Evolutionary conservation across 1,140 invertebrate species (phyloP), one percentile per base, ranked within the genome.

Genomic region (Nilaparvata lugens): DNA sequence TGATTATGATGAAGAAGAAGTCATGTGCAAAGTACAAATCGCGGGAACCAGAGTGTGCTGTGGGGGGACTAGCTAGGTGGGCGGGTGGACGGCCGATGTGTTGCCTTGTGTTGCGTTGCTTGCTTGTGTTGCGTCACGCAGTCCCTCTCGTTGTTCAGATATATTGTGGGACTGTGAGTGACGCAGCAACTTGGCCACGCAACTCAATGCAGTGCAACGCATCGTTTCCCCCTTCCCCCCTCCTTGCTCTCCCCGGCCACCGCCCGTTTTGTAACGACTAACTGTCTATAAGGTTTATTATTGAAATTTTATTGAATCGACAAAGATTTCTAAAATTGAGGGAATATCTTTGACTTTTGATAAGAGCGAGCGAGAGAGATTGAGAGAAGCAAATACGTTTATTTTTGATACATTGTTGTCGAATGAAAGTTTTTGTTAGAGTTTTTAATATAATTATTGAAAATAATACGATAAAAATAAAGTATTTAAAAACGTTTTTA

Each of bases 391-490:
- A 40, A 63, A 52, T 48, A 52, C 45, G 57, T 60, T 59, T 63
- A 63, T 63, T 63, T 63, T 63, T 63, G 62, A 63, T 63, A 63
- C 62, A 55, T 63, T 62, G 60, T 62, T 62, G 60, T 56, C 53
- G 60, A 62, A 62, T 56, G 48, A 60, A 60, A 57, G 56, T 63
- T 59, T 60, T 63, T 63, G 56, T 63, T 63, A 59, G 52, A 59
- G 56, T 59, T 63, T 63, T 63, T 63, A 65, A 63, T 58, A 56
- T 61, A 45, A 55, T 48, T 18, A 55, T 59, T 48, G 55, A 63
- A 63, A 60, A 56, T 55, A 59, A 60, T 60, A 58, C 51, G 52
- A 63, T 63, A 51, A 59, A 42, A 31, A 51, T 58, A 52, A 60
- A 51, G 51, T 52, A 53, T 60, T 58, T 60, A 38, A 60, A 60